Evolutionary conservation across 2,888 invertebrate species (phyloP).

Genomic region (Xylocampa areola): DNA sequence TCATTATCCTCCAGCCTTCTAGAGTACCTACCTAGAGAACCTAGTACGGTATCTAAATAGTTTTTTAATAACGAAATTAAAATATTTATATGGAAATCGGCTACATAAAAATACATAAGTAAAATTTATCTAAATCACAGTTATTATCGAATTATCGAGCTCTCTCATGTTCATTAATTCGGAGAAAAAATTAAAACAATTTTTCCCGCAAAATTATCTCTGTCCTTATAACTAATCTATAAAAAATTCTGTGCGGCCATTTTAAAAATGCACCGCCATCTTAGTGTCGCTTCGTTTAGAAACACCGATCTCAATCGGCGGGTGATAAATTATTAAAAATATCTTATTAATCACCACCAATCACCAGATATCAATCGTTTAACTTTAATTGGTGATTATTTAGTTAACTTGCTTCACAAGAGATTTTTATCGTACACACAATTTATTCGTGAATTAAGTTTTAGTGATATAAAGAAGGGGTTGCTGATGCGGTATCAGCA

Average conservation of each 20-base stretch:
- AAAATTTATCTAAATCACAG: too few relatives aligned
- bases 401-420: conserved; percentile 67
- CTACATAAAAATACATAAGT: too few relatives aligned
- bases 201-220: conserved; percentile 28
- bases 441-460: conserved; percentile 54
- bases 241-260: conserved; percentile 74
- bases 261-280: conserved; percentile 77
- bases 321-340: conserved; percentile 85
- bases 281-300: conserved; percentile 68
- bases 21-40: too few relatives aligned
- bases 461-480: conserved; percentile 44
- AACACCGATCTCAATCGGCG: conserved; percentile 75
- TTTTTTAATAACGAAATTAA: too few relatives aligned
- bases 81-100: too few relatives aligned
- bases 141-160: too few relatives aligned
- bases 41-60: too few relatives aligned
- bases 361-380: conserved; percentile 77
- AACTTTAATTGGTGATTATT: conserved; percentile 81
- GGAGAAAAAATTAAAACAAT: too few relatives aligned
- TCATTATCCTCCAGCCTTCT: too few relatives aligned
- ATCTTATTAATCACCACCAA: conserved; percentile 83
- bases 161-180: too few relatives aligned
- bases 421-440: conserved; percentile 59
- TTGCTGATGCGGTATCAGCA: conserved; percentile 12
- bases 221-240: conserved; percentile 65